Percentiles rank a stretch among this genome's conserved stretches.
Evolutionary conservation across 2,113 vertebrate species (phyloP).

Genomic region (Microcebus griseorufus): DNA sequence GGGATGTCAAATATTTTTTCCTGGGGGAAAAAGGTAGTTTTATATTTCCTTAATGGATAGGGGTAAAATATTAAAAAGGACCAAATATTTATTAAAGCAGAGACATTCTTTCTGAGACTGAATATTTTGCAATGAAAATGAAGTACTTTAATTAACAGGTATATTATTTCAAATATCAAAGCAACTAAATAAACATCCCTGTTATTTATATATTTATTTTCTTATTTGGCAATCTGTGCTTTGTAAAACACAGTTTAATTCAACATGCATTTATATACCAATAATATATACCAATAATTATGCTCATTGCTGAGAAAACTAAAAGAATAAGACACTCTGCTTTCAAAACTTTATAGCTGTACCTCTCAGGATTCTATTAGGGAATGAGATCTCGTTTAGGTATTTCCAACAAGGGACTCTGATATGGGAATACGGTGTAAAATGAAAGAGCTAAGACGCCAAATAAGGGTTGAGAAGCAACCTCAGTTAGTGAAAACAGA

Average conservation of each 20-base stretch:
- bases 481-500: not conserved
- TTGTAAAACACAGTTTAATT: not conserved
- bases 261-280: not conserved
- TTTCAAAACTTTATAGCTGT: not conserved
- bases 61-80: not conserved
- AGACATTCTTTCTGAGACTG: not conserved
- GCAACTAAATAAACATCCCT: not conserved
- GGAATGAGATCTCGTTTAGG: not conserved
- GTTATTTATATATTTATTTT: not conserved
- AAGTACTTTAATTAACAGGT: not conserved
- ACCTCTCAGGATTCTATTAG: not conserved
- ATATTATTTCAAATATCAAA: not conserved
- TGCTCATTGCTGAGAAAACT: not conserved
- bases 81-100: not conserved
- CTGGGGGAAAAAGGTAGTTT: not conserved
- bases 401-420: not conserved
- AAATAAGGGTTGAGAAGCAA: not conserved
- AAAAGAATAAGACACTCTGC: not conserved
- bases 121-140: slow-evolving; percentile 25
- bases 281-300: not conserved
- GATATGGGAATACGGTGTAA: not conserved
- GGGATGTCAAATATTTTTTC: not conserved
- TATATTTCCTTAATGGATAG: not conserved
- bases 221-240: not conserved
- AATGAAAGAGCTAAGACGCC: not conserved